Conservation (phyloP, 2,888 invertebrate genomes). For the Tiliacea aurago region DNA sequence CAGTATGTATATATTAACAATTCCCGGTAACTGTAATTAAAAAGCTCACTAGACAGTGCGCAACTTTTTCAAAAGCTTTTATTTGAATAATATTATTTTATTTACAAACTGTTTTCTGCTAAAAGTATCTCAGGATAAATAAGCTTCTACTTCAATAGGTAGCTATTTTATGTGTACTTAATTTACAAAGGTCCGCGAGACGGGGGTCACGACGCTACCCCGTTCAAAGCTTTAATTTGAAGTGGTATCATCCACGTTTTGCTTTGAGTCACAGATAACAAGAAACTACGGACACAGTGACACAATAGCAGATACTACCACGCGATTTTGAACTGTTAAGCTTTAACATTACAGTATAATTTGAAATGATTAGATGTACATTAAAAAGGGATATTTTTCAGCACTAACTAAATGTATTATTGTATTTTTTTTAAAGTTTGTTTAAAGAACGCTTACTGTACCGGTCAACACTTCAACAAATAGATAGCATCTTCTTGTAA, state of each 20-base stretch:
- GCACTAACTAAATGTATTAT: not conserved
- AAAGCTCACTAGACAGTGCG: no score
- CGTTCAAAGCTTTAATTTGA: not conserved
- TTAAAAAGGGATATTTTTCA: not conserved
- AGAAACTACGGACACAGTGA: not conserved
- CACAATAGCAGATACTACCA: not conserved
- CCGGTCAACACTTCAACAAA: not conserved
- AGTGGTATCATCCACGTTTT: not conserved
- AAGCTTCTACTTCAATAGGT: not conserved
- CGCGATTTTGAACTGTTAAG: not conserved
- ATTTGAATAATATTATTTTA: not conserved
- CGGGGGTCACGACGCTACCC: not conserved
- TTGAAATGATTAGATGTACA: not conserved
- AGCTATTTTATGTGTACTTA: not conserved
- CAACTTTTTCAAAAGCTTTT: not conserved
- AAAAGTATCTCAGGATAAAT: not conserved
- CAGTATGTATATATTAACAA: not conserved
- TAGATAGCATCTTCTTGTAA: not conserved
- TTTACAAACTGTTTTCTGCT: not conserved
- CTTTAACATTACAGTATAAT: not conserved
- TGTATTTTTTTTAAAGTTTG: not conserved
- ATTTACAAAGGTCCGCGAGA: not conserved
- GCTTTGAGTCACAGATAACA: not conserved
- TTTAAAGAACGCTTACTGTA: not conserved
- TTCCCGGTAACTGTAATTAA: not conserved